Base-by-base conservation (phyloP, 2,113 vertebrate species). In the Columba janthina region DNA sequence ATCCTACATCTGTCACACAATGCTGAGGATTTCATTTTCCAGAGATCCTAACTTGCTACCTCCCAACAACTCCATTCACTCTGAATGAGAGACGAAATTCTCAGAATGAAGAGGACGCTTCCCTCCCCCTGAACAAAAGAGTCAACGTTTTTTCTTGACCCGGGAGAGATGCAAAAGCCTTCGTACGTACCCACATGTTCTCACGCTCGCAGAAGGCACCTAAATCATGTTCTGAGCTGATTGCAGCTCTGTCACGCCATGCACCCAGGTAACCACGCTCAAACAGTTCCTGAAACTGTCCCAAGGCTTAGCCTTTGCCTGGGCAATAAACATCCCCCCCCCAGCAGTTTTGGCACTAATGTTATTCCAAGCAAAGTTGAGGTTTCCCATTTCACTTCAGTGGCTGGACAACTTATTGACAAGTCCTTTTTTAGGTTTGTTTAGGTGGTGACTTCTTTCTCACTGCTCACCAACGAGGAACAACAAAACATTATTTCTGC, bases 131-230 rank as follows among this genome's bases (percentile, higher is more conserved):
- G 40, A 83, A 60, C 22, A 51, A 50, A 61, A 86, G 17, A 57
- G 34, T 31, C 53, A 4, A 14, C 8, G 25, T 31, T 38, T 10
- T 36, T 77, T 31, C 62, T 65, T 19, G 14, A 20, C 38, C 18
- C 26, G 6, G 32, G n/a, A 62, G 38, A 50, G 64, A 56, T 19
- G 44, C 1, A 1, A 65, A 72, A 60, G 50, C 48, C 58, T 69
- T 32, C 0, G 1, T 19, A 48, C 1, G 1, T 5, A 58, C 16
- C 44, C 25, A 29, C 29, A 15, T 0, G 0, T 29, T 31, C 20
- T 48, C 60, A 13, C 6, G 22, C 58, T 44, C 4, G 0, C 2
- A 2, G 21, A 38, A 4, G 12, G 42, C 14, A 50, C 65, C 28
- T 11, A 28, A 32, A 57, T 25, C 28, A 26, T 2, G 2, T 62